Evolutionary conservation across 2,888 invertebrate species (phyloP).

Genomic region (Drosophila gaucha): DNA sequence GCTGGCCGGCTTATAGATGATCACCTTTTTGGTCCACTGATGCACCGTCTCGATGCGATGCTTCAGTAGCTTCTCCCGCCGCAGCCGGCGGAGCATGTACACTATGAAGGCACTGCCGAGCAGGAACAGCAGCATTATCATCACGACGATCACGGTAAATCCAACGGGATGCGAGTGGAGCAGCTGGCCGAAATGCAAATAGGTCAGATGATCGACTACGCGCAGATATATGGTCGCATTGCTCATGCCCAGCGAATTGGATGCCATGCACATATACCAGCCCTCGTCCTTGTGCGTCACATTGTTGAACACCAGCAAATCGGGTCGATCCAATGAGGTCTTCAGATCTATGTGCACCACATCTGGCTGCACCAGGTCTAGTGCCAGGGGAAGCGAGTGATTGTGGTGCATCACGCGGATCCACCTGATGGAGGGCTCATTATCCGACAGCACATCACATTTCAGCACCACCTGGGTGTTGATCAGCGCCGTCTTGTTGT

Average conservation of each 20-base stretch:
- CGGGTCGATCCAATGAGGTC: slow-evolving; percentile 78
- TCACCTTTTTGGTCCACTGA: slow-evolving; percentile 95
- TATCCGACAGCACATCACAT: slow-evolving; percentile 93
- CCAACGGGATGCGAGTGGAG: slow-evolving; percentile 86
- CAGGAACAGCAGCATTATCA: slow-evolving; percentile 86
- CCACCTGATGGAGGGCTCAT: slow-evolving; percentile 94
- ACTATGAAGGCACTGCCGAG: slow-evolving; percentile 85
- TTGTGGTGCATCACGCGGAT: slow-evolving; percentile 84
- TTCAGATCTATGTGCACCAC: slow-evolving; percentile 47
- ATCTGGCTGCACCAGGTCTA: slow-evolving; percentile 1
- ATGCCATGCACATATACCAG: slow-evolving; percentile 97
- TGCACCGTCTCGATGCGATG: slow-evolving; percentile 93
- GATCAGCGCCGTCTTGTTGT: slow-evolving; percentile 91
- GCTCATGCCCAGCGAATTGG: slow-evolving; percentile 93
- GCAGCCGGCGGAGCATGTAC: slow-evolving; percentile 89
- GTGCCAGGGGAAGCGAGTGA: slow-evolving; percentile 25
- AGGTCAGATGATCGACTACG: slow-evolving; percentile 86
- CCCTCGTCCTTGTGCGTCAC: slow-evolving; percentile 96
- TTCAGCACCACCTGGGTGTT: slow-evolving; percentile 90
- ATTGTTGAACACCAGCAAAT: slow-evolving; percentile 91
- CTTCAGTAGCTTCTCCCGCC: slow-evolving; percentile 92
- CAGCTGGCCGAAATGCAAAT: slow-evolving; percentile 58
- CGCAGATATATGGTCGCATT: slow-evolving; percentile 93
- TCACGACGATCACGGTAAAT: slow-evolving; percentile 87
- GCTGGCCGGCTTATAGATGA: slow-evolving; percentile 90